Conservation (phyloP, 1,140 invertebrate species). For the Epicauta chinensis region DNA sequence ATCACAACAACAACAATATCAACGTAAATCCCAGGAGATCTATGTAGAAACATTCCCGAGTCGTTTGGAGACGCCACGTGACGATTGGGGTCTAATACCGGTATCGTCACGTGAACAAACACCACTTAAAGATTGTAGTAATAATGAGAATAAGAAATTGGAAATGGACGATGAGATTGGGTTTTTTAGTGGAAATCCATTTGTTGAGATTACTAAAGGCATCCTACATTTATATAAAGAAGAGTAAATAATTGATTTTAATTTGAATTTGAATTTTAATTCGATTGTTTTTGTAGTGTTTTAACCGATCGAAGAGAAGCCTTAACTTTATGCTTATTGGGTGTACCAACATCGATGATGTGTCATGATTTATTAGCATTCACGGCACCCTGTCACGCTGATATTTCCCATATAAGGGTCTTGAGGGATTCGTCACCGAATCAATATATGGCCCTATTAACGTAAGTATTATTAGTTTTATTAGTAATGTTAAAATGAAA, state of each 20-base stretch:
- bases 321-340: slow-evolving; percentile 85
- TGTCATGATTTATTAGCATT: slow-evolving; percentile 94
- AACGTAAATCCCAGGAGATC: slow-evolving; percentile 54
- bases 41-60: slow-evolving; percentile 60
- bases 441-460: slow-evolving; percentile 95
- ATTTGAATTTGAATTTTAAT: neutral
- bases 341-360: slow-evolving; percentile 87
- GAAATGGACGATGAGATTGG: slow-evolving; percentile 53
- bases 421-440: slow-evolving; percentile 83
- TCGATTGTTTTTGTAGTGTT: slow-evolving; percentile 45
- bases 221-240: slow-evolving; percentile 95
- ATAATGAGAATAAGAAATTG: slow-evolving; percentile 39
- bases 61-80: slow-evolving; percentile 43
- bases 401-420: slow-evolving; percentile 88
- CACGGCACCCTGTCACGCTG: slow-evolving; percentile 83
- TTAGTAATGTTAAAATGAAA: no score
- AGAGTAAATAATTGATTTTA: slow-evolving; percentile 47
- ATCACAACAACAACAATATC: slow-evolving; percentile 22
- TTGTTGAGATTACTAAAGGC: slow-evolving; percentile 94
- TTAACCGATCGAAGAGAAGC: slow-evolving; percentile 61
- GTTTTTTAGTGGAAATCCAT: slow-evolving; percentile 95
- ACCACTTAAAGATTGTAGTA: slow-evolving; percentile 42
- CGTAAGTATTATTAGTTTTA: slow-evolving; percentile 46
- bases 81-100: slow-evolving; percentile 44
- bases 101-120: slow-evolving; percentile 42